These are phyloP conservation scores for Metacarcinus magister DNA, from an alignment of 2,888 invertebrate species.

Conservation along the genomic window DNA sequence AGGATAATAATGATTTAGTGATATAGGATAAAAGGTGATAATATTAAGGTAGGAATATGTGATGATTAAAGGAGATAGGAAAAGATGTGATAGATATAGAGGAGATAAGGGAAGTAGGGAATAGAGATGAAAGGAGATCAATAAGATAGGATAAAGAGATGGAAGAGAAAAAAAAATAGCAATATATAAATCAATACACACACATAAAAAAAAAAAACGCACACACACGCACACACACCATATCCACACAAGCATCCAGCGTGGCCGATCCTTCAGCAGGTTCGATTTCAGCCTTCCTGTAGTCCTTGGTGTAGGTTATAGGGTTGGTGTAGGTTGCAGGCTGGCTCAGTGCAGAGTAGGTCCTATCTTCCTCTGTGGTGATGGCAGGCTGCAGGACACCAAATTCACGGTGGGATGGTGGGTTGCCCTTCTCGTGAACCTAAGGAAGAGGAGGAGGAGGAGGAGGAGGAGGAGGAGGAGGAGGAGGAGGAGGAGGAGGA, in stretches of 20 bases:
- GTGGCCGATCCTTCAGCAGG: slow-evolving; percentile 4
- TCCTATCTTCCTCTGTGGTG: slow-evolving; percentile 31
- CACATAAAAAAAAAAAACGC: no score
- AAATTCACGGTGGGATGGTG: slow-evolving; percentile 81
- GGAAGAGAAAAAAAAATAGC: no score
- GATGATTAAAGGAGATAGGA: no score
- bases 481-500: neutral
- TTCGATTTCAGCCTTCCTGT: slow-evolving; percentile 86
- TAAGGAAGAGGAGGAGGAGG: neutral
- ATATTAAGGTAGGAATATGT: no score
- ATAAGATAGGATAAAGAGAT: no score
- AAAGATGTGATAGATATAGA: no score
- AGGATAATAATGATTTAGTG: no score
- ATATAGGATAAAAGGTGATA: no score
- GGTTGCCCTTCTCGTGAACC: slow-evolving; percentile 83
- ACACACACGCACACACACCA: neutral
- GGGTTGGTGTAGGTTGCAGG: slow-evolving; percentile 86
- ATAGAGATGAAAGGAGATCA: no score
- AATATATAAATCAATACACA: no score
- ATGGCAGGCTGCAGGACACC: slow-evolving; percentile 53
- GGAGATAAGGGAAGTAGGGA: no score
- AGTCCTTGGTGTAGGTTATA: slow-evolving; percentile 88
- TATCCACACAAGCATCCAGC: neutral
- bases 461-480: neutral
- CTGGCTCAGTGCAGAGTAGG: neutral